These are phyloP conservation scores for Bombus pyrosoma DNA, from an alignment of 1,140 invertebrate species.

Conservation along the genomic window DNA sequence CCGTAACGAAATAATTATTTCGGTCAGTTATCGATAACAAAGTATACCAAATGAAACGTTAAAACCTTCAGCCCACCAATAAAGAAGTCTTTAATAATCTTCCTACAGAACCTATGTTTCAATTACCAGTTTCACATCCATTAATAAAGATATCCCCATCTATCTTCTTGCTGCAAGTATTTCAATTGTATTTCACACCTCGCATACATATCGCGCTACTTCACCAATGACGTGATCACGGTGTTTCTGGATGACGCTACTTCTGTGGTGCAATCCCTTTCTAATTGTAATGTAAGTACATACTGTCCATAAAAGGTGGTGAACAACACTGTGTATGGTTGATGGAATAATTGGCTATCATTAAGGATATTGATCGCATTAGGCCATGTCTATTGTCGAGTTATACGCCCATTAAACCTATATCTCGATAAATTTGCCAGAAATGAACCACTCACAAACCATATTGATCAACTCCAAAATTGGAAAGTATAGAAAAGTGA, in stretches of 20 bases:
- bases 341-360: slow-evolving; percentile 27
- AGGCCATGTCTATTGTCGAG: slow-evolving; percentile 11
- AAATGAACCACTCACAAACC: neutral
- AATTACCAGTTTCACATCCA: neutral
- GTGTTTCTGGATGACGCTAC: neutral
- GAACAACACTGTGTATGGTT: neutral
- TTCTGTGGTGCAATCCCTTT: neutral
- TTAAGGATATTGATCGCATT: slow-evolving; percentile 14
- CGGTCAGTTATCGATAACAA: too few species aligned
- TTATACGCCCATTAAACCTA: neutral
- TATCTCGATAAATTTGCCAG: slow-evolving; percentile 1
- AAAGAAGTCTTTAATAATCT: too few species aligned
- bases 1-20: too few species aligned
- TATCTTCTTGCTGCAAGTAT: neutral
- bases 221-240: slow-evolving; percentile 13
- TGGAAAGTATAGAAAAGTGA: neutral
- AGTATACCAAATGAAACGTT: too few species aligned
- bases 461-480: too few species aligned
- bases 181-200: neutral
- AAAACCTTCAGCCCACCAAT: too few species aligned
- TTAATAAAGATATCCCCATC: neutral
- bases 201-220: neutral
- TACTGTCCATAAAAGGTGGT: neutral
- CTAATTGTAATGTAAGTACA: neutral
- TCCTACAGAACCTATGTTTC: neutral